Base-by-base conservation (phyloP, 1,140 invertebrate genomes). In the Drosophila nikananu region DNA sequence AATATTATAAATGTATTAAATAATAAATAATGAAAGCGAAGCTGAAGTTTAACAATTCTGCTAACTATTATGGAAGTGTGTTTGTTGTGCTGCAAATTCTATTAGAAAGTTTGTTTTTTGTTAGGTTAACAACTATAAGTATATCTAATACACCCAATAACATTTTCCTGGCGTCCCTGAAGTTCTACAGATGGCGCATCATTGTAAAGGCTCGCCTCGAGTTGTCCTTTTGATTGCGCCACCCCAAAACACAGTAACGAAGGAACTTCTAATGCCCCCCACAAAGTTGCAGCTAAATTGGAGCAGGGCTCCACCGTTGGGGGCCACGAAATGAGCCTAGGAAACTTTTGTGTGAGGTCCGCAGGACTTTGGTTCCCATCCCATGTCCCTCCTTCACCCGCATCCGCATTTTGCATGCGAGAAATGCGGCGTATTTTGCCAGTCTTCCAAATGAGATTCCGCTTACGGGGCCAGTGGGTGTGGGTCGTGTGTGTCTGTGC, bases 371-470 rank as follows among this genome's bases (percentile, higher is more conserved):
- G 37, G 37, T 15, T 15, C 23, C 42, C 7, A 23, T 0, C 37
- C 17, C 25, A 13, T 30, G 10, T 15, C 23, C 42, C 32, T 10
- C 6, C 5, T 3, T 13, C 15, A 21, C 13, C 9, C 17, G 3
- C 32, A 13, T 25, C 37, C 55, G 63, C 32, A 74, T 65, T 84
- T 70, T 55, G 67, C 60, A 84, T 81, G 73, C 68, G 51, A 62
- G 55, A 46, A 75, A 77, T 84, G 78, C 42, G 74, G 59, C 44
- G 44, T 30, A 72, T 35, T 67, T 66, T 59, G 77, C 63, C 44
- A 39, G 44, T 35, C 57, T 71, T 66, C 52, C 72, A 80, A 86
- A 83, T 87, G 84, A 77, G 84, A 66, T 87, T 77, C 54, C 64
- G 67, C 49, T 64, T 25, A 57, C 54, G 21, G 37, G 37, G 32